These are phyloP conservation scores for Hyppa rectilinea DNA, from an alignment of 2,888 invertebrate species.

Conservation along the genomic window DNA sequence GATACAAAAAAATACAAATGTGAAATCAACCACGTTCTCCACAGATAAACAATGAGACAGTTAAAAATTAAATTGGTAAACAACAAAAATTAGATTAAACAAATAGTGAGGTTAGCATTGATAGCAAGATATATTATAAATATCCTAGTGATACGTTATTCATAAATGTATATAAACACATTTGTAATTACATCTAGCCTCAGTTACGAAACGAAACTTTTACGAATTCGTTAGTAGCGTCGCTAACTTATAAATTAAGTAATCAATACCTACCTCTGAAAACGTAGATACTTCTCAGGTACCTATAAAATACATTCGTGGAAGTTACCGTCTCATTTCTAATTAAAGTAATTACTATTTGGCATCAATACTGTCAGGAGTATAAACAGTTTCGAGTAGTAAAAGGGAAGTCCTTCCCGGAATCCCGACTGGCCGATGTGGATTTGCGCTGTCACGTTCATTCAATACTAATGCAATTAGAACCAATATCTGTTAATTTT, in stretches of 20 bases:
- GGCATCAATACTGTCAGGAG: not conserved
- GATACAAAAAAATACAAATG: too few species aligned
- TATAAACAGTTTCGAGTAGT: constrained; percentile 10
- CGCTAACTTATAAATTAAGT: not conserved
- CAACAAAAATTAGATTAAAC: too few species aligned
- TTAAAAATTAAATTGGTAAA: too few species aligned
- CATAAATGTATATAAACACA: too few species aligned
- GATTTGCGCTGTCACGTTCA: constrained; percentile 38
- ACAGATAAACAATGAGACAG: too few species aligned
- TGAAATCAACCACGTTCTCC: too few species aligned
- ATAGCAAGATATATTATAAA: too few species aligned
- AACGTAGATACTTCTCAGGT: not conserved
- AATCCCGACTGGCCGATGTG: constrained; percentile 7
- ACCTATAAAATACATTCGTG: not conserved
- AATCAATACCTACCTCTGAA: not conserved
- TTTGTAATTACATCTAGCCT: too few species aligned
- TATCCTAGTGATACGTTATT: too few species aligned
- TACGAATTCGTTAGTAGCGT: not conserved
- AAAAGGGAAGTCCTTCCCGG: constrained; percentile 11
- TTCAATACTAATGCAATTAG: constrained; percentile 49
- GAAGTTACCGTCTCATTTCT: not conserved
- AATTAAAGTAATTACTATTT: not conserved
- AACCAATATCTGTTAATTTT: constrained; percentile 38
- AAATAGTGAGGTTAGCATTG: too few species aligned
- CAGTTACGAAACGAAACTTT: not conserved